phyloP scores from a whole-genome alignment of 2,113 vertebrate species.

The Paraplagusia blochii region DNA sequence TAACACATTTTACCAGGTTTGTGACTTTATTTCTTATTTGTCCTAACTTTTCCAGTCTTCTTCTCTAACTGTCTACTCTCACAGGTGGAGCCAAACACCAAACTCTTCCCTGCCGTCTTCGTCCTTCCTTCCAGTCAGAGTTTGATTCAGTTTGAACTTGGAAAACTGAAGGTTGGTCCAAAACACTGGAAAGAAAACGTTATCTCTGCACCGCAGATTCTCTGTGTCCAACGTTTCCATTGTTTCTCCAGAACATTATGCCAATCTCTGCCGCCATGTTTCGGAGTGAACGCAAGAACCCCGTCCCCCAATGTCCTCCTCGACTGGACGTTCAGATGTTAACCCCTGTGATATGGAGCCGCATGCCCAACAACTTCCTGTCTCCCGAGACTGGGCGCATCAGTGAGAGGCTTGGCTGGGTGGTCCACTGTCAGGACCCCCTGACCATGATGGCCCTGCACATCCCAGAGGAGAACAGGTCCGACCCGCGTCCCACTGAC shows the following conservation, averaged over 20 bases:
- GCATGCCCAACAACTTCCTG: constrained; percentile 89
- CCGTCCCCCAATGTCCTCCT: constrained; percentile 87
- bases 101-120: constrained; percentile 91
- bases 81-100: constrained; percentile 93
- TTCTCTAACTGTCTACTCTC: constrained; percentile 1
- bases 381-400: constrained; percentile 74
- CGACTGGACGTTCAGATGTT: constrained; percentile 85
- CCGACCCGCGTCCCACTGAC: not conserved
- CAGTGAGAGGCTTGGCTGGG: constrained; percentile 88
- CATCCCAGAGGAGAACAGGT: constrained; percentile 94
- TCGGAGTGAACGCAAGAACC: constrained; percentile 87
- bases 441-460: constrained; percentile 96
- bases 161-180: constrained; percentile 86
- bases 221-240: not conserved
- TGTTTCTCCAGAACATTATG: constrained; percentile 86
- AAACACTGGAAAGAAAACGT: not conserved
- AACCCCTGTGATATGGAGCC: constrained; percentile 90
- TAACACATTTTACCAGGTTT: constrained; percentile 94
- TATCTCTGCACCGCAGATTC: not conserved
- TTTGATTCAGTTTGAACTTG: constrained; percentile 88
- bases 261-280: constrained; percentile 95
- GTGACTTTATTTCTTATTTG: not conserved
- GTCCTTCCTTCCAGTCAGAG: constrained; percentile 87
- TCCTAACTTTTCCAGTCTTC: not conserved
- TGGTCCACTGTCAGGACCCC: constrained; percentile 81